These are phyloP conservation scores for Alethe diademata DNA, from an alignment of 2,113 vertebrate genomes.

Conservation along the genomic window DNA sequence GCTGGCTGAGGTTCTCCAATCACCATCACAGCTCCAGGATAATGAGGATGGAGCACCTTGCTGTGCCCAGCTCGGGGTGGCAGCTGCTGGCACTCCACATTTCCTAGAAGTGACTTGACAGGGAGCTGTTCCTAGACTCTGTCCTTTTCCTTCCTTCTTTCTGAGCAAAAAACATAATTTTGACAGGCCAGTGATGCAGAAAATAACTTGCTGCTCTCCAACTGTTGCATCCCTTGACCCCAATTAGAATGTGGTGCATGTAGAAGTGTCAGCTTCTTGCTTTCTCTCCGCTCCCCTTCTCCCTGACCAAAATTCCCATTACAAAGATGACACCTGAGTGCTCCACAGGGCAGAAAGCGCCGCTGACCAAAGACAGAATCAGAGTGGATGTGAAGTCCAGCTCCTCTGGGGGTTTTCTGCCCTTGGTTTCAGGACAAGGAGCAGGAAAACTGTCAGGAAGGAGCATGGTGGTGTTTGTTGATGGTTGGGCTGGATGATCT, in stretches of 20 bases:
- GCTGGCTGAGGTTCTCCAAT: neutral
- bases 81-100: neutral
- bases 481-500: neutral
- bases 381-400: neutral
- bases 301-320: constrained; percentile 47
- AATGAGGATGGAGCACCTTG: neutral
- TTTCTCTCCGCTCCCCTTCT: neutral
- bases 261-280: constrained; percentile 29
- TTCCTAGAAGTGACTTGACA: neutral
- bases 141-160: neutral
- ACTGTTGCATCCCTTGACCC: constrained; percentile 45
- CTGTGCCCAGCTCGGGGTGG: neutral
- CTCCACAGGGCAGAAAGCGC: constrained; percentile 28
- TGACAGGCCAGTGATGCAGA: constrained; percentile 43
- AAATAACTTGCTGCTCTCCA: constrained; percentile 39
- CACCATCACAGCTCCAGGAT: neutral
- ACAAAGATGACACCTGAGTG: constrained; percentile 58
- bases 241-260: constrained; percentile 67
- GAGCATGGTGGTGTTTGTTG: neutral
- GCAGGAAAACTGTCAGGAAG: neutral
- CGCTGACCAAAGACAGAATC: neutral
- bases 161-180: constrained; percentile 37
- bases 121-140: neutral
- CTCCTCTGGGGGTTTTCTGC: neutral
- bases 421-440: neutral